Percentiles rank a stretch among this genome's conserved stretches.
These are phyloP conservation scores for Rynchops niger DNA, from an alignment of 2,113 vertebrate genomes.

Conservation along the genomic window DNA sequence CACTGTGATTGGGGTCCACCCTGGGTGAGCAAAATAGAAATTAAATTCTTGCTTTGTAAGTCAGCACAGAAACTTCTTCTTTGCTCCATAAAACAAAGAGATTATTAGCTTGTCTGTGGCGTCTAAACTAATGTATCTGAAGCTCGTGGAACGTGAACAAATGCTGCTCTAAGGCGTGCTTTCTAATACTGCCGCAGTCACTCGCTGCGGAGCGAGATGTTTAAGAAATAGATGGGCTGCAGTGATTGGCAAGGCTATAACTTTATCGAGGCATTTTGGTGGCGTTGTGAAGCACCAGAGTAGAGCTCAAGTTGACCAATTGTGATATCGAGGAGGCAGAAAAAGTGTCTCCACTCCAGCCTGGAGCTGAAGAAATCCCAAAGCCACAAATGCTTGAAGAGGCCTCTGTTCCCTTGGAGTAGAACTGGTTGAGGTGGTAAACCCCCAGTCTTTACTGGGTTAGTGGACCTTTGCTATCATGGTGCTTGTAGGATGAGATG, in stretches of 20 bases:
- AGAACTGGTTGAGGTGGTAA: neutral
- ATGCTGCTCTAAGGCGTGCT: neutral
- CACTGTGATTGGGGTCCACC: neutral
- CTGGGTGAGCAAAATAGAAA: neutral
- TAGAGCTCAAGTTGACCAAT: neutral
- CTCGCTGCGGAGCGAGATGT: neutral
- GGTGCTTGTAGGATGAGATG: neutral
- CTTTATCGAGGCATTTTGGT: neutral
- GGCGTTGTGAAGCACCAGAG: neutral
- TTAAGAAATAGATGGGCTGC: neutral
- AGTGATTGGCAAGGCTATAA: neutral
- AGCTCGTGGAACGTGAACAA: neutral
- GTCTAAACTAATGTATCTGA: constrained; percentile 4
- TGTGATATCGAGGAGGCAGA: neutral
- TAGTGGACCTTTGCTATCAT: neutral
- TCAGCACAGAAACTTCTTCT: neutral
- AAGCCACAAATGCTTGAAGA: neutral
- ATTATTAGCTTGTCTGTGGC: neutral
- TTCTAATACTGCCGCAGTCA: neutral
- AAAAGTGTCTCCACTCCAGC: neutral
- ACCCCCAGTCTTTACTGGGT: neutral
- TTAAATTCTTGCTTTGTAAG: neutral
- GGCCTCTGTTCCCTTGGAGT: neutral
- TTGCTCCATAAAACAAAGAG: neutral
- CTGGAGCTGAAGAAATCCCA: neutral